A percentile compares a stretch with the other conserved stretches of the same genome.
phyloP scores from a whole-genome alignment of 2,113 vertebrate species.

The Passer montanus region DNA sequence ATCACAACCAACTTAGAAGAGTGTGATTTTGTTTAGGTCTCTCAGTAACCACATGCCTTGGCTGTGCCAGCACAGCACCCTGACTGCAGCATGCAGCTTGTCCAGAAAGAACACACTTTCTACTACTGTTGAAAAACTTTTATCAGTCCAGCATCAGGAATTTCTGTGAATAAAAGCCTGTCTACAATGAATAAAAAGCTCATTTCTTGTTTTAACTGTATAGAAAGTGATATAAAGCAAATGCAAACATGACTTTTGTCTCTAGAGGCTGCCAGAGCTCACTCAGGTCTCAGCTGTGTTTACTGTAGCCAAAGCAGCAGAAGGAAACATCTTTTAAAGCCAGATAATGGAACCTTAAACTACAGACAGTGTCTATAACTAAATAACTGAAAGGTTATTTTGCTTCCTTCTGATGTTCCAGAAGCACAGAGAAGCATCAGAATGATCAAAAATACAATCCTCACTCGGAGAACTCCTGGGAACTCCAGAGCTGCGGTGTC shows the following conservation, averaged over 20 bases:
- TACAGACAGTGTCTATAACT: not conserved
- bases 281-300: not conserved
- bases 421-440: not conserved
- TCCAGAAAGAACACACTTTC: not conserved
- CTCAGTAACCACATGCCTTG: not conserved
- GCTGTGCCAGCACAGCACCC: not conserved
- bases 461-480: not conserved
- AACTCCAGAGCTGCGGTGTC: not conserved
- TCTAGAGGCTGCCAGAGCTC: not conserved
- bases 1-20: not conserved
- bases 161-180: not conserved
- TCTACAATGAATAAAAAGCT: not conserved
- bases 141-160: not conserved
- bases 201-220: not conserved
- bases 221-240: not conserved
- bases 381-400: not conserved
- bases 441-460: not conserved
- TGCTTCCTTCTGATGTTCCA: not conserved
- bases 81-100: not conserved
- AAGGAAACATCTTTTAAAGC: not conserved
- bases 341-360: not conserved
- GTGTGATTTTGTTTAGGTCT: not conserved
- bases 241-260: not conserved
- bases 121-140: not conserved
- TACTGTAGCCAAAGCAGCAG: not conserved